Base-by-base conservation (phyloP, 2,888 invertebrate genomes). In the Tanypteryx hageni region DNA sequence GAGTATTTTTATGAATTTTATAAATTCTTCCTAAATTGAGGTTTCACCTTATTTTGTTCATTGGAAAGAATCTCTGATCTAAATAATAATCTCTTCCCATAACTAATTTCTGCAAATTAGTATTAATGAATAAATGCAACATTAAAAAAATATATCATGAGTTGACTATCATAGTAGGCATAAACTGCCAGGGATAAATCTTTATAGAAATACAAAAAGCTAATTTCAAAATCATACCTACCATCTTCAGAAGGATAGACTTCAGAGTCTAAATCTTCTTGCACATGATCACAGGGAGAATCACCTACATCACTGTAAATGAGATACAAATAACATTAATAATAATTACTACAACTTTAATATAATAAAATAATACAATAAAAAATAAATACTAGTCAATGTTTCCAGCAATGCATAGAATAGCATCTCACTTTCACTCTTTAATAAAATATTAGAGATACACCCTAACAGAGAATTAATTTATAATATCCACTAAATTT, bases 191-290 rank as follows among this genome's bases (percentile, higher is more conserved):
- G 44, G 22, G 27, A 56, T 86, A 57, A 16, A 58, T 14, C 0
- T 58, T 7, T 22, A n/a, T 11, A 86, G 16, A 56, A 56, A n/a
- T 27, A 11, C 13, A 56, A 14, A 57, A 86, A 86, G n/a, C 57
- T 59, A 89, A 56, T 44, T 14, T 92, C 27, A n/a, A 7, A 59
- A 92, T 59, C 0, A 81, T 8, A 94, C 95, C 95, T 95, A 97
- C 97, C 97, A 95, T 97, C 97, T 96, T 97, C 97, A 81, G 97
- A 96, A 93, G 97, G 96, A 95, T 96, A 96, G 91, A 97, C 96
- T 95, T 97, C 97, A 0, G 97, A 97, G 94, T 97, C 97, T 94
- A 96, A 95, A 94, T 97, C 97, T 94, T 97, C 97, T 94, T 96
- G 96, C 18, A 96, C 96, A 94, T 96, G 97, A 94, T 97, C 97